Evolutionary conservation across 2,797 vertebrate genomes (phyloP).

Genomic region (Sarcoramphus papa): DNA sequence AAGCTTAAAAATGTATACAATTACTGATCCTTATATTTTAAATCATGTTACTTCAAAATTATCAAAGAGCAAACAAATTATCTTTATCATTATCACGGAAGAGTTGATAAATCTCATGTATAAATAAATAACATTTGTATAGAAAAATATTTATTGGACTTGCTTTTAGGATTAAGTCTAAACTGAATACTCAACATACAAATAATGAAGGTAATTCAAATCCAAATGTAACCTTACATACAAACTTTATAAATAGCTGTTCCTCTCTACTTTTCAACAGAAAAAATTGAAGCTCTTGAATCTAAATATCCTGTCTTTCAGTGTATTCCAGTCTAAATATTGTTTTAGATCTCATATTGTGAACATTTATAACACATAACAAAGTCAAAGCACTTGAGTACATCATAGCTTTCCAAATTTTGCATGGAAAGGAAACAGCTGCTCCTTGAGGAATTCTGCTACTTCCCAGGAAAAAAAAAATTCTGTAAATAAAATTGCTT

Average conservation of each 20-base stretch:
- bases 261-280: background rate
- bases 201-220: background rate
- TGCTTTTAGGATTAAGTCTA: background rate
- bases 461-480: background rate
- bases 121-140: background rate
- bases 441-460: background rate
- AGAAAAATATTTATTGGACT: background rate
- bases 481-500: background rate
- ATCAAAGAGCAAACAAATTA: background rate
- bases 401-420: background rate
- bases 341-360: background rate
- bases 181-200: background rate
- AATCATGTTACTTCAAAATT: background rate
- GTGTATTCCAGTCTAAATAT: constrained; percentile 3
- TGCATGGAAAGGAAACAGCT: background rate
- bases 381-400: background rate
- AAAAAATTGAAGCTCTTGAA: background rate
- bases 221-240: background rate
- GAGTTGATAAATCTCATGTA: background rate
- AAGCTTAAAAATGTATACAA: background rate
- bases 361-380: background rate
- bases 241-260: background rate
- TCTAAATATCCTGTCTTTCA: background rate
- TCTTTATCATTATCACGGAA: background rate
- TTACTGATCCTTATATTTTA: background rate